Conservation (phyloP, 1,140 invertebrate species). For the Ostrea denselamellosa region DNA sequence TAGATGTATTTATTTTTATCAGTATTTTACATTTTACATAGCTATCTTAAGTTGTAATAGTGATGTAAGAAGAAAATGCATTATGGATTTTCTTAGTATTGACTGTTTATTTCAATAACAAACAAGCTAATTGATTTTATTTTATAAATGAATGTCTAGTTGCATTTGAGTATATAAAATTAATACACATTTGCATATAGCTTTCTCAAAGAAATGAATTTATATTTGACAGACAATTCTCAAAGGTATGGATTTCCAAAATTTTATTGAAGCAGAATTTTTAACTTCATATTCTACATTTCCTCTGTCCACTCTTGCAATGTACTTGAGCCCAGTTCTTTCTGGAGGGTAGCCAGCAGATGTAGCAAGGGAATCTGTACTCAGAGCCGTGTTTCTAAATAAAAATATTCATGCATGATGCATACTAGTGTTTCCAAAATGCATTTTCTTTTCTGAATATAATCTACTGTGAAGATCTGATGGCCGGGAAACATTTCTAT, state of each 20-base stretch:
- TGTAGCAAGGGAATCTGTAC: not conserved
- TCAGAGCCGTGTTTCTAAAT: not conserved
- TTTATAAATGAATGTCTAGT: too few relatives aligned
- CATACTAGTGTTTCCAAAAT: not conserved
- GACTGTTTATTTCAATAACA: not conserved
- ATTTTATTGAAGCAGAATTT: not conserved
- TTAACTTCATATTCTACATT: not conserved
- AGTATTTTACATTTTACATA: constrained; percentile 1
- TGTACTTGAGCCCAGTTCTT: not conserved
- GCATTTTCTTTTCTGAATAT: not conserved
- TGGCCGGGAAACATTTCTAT: not conserved
- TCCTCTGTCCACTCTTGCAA: not conserved
- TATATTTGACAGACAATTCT: constrained; percentile 5
- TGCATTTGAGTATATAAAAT: not conserved
- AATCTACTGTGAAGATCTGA: not conserved
- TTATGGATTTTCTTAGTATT: not conserved
- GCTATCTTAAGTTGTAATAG: not conserved
- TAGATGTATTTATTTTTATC: not conserved
- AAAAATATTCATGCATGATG: not conserved
- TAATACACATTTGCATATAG: not conserved
- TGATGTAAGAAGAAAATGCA: constrained; percentile 15
- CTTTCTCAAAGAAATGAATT: not conserved
- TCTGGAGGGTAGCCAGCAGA: not conserved
- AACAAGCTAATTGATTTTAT: not conserved
- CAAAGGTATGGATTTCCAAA: not conserved